Conservation (phyloP, 1,140 invertebrate genomes). For the Drosophila repletoides region DNA sequence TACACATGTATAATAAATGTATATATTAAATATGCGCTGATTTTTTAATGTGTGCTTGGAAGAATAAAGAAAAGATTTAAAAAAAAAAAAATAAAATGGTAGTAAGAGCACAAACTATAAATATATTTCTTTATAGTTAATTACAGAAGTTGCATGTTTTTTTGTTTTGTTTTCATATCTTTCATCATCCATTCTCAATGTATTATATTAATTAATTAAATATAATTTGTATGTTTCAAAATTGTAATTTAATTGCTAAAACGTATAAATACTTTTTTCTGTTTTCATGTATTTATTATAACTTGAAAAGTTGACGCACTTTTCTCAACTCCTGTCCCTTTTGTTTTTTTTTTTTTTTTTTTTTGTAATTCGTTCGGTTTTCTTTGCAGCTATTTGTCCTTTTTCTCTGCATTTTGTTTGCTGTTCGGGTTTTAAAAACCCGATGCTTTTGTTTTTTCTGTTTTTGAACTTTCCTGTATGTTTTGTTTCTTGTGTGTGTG, state of each 20-base stretch:
- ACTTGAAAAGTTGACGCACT: constrained; percentile 14
- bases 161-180: constrained; percentile 16
- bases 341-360: background rate
- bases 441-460: constrained; percentile 19
- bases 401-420: background rate
- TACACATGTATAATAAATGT: constrained; percentile 19
- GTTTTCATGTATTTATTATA: constrained; percentile 39
- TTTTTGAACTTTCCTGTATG: constrained; percentile 47
- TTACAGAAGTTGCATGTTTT: constrained; percentile 42
- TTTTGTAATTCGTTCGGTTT: background rate
- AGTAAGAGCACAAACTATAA: constrained; percentile 69
- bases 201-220: constrained; percentile 53
- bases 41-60: constrained; percentile 25
- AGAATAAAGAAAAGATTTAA: constrained; percentile 26
- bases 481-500: constrained; percentile 32
- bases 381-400: constrained; percentile 21
- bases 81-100: constrained; percentile 28
- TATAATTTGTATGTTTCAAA: constrained; percentile 75
- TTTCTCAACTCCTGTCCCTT: background rate
- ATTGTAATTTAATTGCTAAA: constrained; percentile 75
- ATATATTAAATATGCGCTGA: constrained; percentile 41
- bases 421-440: constrained; percentile 65
- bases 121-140: constrained; percentile 67
- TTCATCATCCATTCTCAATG: constrained; percentile 38
- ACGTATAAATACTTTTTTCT: constrained; percentile 75